phyloP scores from a whole-genome alignment of 2,888 invertebrate genomes.

The Temnothorax ravouxi region DNA sequence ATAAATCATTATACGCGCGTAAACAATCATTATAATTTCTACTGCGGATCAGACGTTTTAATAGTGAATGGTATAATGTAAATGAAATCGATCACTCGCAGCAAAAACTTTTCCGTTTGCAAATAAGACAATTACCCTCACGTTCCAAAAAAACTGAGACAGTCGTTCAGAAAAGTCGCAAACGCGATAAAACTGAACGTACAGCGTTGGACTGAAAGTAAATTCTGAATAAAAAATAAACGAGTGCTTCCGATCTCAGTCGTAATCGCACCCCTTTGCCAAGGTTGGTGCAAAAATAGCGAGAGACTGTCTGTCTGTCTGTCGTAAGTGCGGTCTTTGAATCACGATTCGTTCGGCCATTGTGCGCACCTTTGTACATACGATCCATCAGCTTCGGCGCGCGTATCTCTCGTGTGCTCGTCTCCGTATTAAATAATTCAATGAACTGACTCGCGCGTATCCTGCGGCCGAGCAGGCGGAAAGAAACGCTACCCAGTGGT shows the following conservation, averaged over 20 bases:
- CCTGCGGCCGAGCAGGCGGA: conserved; percentile 19
- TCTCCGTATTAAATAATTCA: conserved; percentile 79
- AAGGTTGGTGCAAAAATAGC: conserved; percentile 26
- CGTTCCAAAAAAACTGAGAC: background rate
- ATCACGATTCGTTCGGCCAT: conserved; percentile 64
- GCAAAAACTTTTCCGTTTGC: background rate
- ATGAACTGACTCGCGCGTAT: conserved; percentile 74
- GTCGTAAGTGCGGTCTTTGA: conserved; percentile 49
- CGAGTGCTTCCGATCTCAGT: background rate
- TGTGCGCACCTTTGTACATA: conserved; percentile 31
- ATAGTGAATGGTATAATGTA: background rate
- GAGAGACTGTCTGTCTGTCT: conserved; percentile 16
- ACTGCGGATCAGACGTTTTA: background rate
- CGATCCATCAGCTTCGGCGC: conserved; percentile 67
- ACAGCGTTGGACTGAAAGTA: background rate
- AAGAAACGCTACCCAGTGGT: conserved; percentile 46
- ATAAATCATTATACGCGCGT: background rate
- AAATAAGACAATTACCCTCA: background rate
- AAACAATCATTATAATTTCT: background rate
- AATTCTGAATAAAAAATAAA: conserved; percentile 4
- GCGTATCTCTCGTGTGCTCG: conserved; percentile 51
- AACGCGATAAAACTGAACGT: background rate
- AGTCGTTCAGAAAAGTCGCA: background rate
- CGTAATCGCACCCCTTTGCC: background rate
- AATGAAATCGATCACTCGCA: background rate